Conservation (phyloP, 2,797 vertebrate species). For the Tamandua tetradactyla region DNA sequence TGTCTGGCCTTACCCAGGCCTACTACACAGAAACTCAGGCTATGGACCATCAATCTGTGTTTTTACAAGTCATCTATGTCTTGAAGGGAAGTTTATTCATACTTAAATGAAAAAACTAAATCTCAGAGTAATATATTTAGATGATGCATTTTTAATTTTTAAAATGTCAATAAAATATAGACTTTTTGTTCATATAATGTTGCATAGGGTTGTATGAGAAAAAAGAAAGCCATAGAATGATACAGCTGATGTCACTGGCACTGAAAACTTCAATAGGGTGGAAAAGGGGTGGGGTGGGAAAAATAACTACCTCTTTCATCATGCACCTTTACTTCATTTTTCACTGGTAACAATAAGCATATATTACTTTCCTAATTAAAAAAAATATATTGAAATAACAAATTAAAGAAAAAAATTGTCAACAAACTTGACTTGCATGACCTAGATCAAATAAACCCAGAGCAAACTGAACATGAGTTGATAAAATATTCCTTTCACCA, state of each 20-base stretch:
- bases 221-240: background rate
- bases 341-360: background rate
- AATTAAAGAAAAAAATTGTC: background rate
- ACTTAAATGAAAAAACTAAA: background rate
- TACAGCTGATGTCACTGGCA: background rate
- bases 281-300: background rate
- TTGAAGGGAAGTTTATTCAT: background rate
- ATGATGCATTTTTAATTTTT: background rate
- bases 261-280: background rate
- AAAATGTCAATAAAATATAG: background rate
- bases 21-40: background rate
- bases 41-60: background rate
- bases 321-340: background rate
- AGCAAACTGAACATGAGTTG: background rate
- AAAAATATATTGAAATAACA: slow-evolving; percentile 12
- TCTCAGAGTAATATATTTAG: background rate
- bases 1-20: background rate
- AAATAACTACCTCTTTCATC: background rate
- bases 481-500: background rate
- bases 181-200: background rate
- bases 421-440: background rate
- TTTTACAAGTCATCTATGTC: background rate
- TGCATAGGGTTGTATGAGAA: background rate
- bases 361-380: background rate
- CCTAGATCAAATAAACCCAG: background rate